phyloP scores from a whole-genome alignment of 1,140 invertebrate species.

The Thaumatotibia leucotreta region DNA sequence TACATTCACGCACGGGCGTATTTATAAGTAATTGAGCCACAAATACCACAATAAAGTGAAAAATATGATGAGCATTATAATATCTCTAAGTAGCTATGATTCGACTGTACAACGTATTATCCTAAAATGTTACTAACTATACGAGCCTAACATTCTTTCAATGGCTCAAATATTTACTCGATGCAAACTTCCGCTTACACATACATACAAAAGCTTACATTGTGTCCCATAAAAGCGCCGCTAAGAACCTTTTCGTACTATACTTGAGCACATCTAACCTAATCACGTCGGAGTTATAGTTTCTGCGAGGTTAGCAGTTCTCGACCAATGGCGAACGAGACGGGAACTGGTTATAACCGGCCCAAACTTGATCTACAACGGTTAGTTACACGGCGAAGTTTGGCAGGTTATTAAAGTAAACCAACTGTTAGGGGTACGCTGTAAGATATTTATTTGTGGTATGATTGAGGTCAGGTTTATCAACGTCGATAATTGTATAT shows the following conservation, averaged over 20 bases:
- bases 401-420: not conserved
- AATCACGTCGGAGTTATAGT: not conserved
- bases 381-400: not conserved
- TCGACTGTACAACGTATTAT: not conserved
- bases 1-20: too few relatives aligned
- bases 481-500: too few relatives aligned
- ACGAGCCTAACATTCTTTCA: not conserved
- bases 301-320: not conserved
- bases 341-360: not conserved
- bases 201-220: not conserved
- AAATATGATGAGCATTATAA: too few relatives aligned
- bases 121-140: not conserved
- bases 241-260: not conserved
- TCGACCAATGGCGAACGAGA: not conserved
- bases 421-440: not conserved
- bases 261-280: not conserved
- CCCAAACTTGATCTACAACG: not conserved
- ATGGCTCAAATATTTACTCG: not conserved
- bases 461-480: too few relatives aligned
- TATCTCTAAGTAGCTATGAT: not conserved
- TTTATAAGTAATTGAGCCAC: too few relatives aligned
- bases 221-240: not conserved
- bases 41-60: too few relatives aligned
- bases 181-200: not conserved
- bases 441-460: not conserved